Evolutionary conservation across 2,888 invertebrate genomes (phyloP).

Genomic region (Cecidostiba fungosa): DNA sequence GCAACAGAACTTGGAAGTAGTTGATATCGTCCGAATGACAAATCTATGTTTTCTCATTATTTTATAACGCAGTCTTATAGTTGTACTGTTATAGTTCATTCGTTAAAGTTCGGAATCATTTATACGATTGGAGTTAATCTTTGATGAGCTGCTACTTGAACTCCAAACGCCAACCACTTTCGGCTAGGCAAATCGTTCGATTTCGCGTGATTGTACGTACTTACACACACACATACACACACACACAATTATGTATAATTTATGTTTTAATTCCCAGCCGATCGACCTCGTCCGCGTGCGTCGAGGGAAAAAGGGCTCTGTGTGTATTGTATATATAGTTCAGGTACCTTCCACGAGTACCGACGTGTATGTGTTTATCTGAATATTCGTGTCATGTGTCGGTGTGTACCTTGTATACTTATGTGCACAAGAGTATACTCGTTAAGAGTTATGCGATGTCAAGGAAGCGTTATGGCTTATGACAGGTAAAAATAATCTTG

Average conservation of each 20-base stretch:
- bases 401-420: conserved; percentile 16
- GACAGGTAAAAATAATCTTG: conserved; percentile 54
- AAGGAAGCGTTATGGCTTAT: conserved; percentile 57
- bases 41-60: neutral
- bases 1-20: neutral
- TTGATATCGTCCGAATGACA: neutral
- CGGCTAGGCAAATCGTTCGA: neutral
- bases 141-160: neutral
- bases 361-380: conserved; percentile 24
- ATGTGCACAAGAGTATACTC: conserved; percentile 53
- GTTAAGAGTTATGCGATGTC: conserved; percentile 56
- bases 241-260: conserved; percentile 4
- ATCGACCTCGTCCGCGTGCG: conserved; percentile 24
- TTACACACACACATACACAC: no score
- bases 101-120: neutral
- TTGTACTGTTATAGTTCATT: neutral
- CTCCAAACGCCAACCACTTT: neutral
- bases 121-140: neutral
- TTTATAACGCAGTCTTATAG: neutral
- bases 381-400: conserved; percentile 11
- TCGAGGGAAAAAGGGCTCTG: conserved; percentile 39
- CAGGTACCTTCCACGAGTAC: conserved; percentile 53
- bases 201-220: neutral
- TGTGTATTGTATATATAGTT: conserved; percentile 41
- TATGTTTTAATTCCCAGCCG: conserved; percentile 1